Conservation (phyloP, 2,888 invertebrate genomes). For the Iselma pallidipennis region DNA sequence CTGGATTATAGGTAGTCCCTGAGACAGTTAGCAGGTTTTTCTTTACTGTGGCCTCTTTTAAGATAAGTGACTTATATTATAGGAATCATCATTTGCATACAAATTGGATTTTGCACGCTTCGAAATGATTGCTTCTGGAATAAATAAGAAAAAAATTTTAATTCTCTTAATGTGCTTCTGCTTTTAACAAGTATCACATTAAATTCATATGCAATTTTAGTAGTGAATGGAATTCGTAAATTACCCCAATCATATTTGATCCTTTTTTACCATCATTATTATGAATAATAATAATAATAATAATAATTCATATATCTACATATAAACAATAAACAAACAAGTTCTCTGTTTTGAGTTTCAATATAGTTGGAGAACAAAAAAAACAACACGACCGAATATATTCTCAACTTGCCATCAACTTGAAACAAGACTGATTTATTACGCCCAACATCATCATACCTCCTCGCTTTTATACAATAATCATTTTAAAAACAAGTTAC, state of each 20-base stretch:
- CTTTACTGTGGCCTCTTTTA: too few species aligned
- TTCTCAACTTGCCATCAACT: background rate
- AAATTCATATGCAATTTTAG: constrained; percentile 3
- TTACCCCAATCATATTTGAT: background rate
- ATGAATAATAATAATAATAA: too few species aligned
- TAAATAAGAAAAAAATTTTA: constrained; percentile 18
- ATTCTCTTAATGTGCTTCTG: constrained; percentile 22
- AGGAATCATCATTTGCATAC: constrained; percentile 11
- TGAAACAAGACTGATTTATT: constrained; percentile 5
- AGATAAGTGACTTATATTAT: background rate
- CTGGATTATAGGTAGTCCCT: too few species aligned
- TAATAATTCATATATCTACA: too few species aligned
- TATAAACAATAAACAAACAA: background rate
- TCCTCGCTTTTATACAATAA: background rate
- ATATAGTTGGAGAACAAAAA: background rate
- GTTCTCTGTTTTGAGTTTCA: background rate
- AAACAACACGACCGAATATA: too few species aligned
- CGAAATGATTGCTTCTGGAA: constrained; percentile 1
- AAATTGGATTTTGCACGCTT: constrained; percentile 16
- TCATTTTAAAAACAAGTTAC: constrained; percentile 1
- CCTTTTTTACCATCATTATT: background rate
- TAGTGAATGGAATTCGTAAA: constrained; percentile 11
- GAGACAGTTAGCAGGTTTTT: too few species aligned
- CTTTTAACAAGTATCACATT: constrained; percentile 15
- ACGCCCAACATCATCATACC: background rate